Base-by-base conservation (phyloP, 2,797 vertebrate species). In the Phaenicophaeus curvirostris region DNA sequence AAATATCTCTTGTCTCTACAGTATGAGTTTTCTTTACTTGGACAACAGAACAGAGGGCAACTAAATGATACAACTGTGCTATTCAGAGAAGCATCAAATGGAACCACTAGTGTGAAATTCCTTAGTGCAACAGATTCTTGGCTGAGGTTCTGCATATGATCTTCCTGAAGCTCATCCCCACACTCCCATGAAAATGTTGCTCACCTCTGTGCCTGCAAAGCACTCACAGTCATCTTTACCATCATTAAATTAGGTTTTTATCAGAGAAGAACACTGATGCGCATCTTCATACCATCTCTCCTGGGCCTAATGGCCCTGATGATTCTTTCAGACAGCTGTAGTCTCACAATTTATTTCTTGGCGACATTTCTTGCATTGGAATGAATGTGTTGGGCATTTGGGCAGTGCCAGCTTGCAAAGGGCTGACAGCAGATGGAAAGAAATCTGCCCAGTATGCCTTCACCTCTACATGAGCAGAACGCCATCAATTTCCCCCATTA, bases 401-500 rank as follows among this genome's bases (percentile, higher is more conserved):
- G 97, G 97, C 96, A 95, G 92, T 96, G 96, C 95, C 98, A 98
- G 97, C 97, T 98, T 98, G 97, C 91, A 97, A 96, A 97, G 97
- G 96, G 95, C 97, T 98, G 97, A 97, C 13, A 82, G 98, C 98
- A 98, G 98, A 98, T 98, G 98, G 98, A 97, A 95, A 95, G 96
- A 98, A 98, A 98, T 97, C 98, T 98, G 98, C 98, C 97, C 97
- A 96, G 95, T 97, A 93, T 94, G 97, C 95, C 97, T 97, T 96
- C 94, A 96, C 97, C 97, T 97, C 97, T 96, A 96, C 97, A 96
- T 3, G 79, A 97, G 96, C 96, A 96, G 94, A 98, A 96, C 94
- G 95, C 94, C 98, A 98, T 98, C 97, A 97, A 98, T 98, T 98
- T 97, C 96, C 94, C 97, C 97, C 97, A 98, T 98, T 98, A 98